Evolutionary conservation across 2,113 vertebrate genomes (phyloP).

Genomic region (Nothoprocta perdicaria): DNA sequence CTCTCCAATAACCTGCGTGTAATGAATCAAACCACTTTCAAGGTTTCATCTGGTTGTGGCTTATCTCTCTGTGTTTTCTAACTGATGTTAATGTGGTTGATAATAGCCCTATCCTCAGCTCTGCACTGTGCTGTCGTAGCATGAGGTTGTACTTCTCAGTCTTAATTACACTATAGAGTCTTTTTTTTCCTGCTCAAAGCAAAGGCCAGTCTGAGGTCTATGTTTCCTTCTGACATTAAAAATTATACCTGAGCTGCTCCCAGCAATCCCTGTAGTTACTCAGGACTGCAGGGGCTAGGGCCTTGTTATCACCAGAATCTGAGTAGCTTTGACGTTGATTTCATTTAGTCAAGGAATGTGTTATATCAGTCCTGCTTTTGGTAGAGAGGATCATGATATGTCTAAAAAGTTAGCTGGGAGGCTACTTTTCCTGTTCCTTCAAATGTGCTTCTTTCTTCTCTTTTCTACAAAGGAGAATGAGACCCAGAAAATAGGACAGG

Average conservation of each 20-base stretch:
- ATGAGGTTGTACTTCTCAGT: not conserved
- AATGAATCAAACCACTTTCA: not conserved
- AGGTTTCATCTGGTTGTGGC: not conserved
- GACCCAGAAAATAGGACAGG: slow-evolving; percentile 1
- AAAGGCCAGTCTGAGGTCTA: not conserved
- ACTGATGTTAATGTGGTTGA: not conserved
- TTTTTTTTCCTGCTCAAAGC: not conserved
- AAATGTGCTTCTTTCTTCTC: not conserved
- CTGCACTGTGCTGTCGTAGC: not conserved
- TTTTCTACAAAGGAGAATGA: not conserved
- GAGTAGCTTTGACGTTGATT: not conserved
- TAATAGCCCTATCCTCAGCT: not conserved
- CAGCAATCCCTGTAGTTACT: not conserved
- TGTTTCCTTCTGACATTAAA: not conserved
- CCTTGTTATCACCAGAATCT: rapidly evolving
- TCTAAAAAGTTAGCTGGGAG: not conserved
- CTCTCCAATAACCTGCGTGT: not conserved
- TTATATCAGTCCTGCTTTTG: not conserved
- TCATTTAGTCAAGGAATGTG: not conserved
- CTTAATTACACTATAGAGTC: not conserved
- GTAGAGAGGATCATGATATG: not conserved
- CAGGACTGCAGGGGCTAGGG: not conserved
- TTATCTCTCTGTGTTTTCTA: not conserved
- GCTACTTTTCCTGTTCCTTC: not conserved
- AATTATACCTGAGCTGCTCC: not conserved